Percentiles rank a stretch among this genome's conserved stretches.
Evolutionary conservation across 2,797 vertebrate species (phyloP).

Genomic region (Chloroceryle amazona): DNA sequence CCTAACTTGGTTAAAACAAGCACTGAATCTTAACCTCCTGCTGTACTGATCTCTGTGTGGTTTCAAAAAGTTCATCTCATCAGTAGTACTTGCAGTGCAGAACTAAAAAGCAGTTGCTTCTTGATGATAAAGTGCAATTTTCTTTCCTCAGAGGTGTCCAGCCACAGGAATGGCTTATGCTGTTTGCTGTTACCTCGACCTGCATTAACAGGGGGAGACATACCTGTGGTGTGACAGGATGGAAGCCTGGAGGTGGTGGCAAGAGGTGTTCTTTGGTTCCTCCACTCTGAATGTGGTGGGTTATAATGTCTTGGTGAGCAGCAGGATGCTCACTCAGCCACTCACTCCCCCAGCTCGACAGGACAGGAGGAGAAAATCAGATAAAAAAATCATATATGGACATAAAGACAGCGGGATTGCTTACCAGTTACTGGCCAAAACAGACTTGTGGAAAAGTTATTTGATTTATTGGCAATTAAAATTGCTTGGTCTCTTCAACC

Average conservation of each 20-base stretch:
- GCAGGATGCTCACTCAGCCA: background rate
- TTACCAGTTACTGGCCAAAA: background rate
- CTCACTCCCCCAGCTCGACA: background rate
- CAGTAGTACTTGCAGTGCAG: background rate
- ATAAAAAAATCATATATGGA: background rate
- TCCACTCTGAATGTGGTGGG: fast-evolving
- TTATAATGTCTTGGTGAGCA: background rate
- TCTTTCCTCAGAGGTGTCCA: background rate
- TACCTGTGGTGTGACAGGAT: no score
- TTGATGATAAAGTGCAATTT: background rate
- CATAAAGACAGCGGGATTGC: background rate
- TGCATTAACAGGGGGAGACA: background rate
- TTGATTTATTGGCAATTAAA: background rate
- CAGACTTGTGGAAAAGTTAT: background rate
- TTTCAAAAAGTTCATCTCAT: background rate
- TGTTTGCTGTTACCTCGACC: background rate
- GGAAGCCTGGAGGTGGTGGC: background rate
- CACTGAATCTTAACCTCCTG: background rate
- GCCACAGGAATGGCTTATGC: background rate
- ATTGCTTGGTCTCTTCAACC: no score
- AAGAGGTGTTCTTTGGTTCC: background rate
- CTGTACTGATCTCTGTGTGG: background rate
- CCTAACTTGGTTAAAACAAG: slow-evolving; percentile 4
- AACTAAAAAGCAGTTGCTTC: background rate
- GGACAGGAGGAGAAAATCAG: background rate